Percentiles rank a stretch among this genome's conserved stretches.
phyloP scores from a whole-genome alignment of 2,888 invertebrate species.

The Lamellibrachia satsuma region DNA sequence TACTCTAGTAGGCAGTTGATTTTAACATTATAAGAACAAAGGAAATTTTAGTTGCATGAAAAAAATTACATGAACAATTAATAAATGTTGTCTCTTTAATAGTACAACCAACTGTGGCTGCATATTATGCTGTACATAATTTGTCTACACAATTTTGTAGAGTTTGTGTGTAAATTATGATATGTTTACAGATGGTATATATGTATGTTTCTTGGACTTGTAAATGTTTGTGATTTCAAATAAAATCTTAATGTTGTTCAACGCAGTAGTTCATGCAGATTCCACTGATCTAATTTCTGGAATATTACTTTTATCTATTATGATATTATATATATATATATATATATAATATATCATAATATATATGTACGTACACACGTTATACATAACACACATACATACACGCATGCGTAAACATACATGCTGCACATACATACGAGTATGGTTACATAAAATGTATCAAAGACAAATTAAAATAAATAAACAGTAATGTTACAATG shows the following conservation, averaged over 20 bases:
- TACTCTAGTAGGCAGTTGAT: background rate
- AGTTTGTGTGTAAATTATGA: constrained; percentile 3
- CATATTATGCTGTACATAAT: constrained; percentile 5
- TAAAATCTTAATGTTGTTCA: constrained; percentile 1
- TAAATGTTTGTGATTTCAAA: constrained; percentile 1
- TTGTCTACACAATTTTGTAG: background rate
- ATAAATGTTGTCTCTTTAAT: background rate
- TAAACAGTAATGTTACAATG: no score
- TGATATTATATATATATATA: no score
- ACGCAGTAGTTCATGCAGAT: background rate
- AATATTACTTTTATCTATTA: no score
- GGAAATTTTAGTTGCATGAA: background rate
- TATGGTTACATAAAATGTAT: no score
- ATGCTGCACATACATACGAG: no score
- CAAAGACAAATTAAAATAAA: no score
- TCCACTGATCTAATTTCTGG: background rate
- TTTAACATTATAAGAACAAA: background rate
- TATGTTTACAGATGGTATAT: background rate
- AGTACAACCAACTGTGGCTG: background rate
- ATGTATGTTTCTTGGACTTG: constrained; percentile 8
- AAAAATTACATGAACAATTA: background rate
- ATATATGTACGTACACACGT: no score
- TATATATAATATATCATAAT: no score
- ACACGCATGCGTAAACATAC: no score
- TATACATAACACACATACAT: no score